A percentile compares a stretch with the other conserved stretches of the same genome.
phyloP scores from a whole-genome alignment of 2,113 vertebrate species.

The Otocyon megalotis region DNA sequence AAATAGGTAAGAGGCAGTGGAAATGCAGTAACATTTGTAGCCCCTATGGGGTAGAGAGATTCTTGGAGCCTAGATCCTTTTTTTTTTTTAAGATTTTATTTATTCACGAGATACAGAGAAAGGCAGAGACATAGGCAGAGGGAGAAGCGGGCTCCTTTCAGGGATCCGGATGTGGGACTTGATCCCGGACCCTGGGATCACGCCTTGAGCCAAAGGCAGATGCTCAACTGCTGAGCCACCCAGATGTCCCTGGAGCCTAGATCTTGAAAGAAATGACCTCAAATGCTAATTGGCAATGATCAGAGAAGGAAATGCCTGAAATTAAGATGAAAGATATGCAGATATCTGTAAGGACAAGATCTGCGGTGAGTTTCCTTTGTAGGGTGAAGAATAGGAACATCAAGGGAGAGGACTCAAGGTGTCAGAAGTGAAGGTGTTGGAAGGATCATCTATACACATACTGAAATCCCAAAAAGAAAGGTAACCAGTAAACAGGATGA shows the following conservation, averaged over 20 bases:
- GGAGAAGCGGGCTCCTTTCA: too few relatives aligned
- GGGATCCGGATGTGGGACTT: too few relatives aligned
- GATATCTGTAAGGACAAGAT: neutral
- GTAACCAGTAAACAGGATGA: neutral
- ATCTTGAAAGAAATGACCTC: neutral
- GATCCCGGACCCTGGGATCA: too few relatives aligned
- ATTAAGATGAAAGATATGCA: neutral
- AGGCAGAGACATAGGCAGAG: too few relatives aligned
- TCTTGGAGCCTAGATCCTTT: neutral
- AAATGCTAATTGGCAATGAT: neutral
- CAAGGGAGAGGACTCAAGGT: neutral
- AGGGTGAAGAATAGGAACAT: neutral
- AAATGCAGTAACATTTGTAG: neutral
- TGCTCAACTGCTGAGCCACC: too few relatives aligned
- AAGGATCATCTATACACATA: neutral
- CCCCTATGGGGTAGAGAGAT: fast-evolving
- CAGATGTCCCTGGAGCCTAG: neutral
- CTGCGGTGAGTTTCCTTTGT: neutral
- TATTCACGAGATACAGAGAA: too few relatives aligned
- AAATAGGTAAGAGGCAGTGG: neutral
- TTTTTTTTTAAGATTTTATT: too few relatives aligned
- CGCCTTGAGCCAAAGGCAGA: too few relatives aligned
- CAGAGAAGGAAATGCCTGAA: neutral
- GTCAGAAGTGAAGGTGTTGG: neutral
- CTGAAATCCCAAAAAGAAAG: neutral